A percentile compares a stretch with the other conserved stretches of the same genome.
Evolutionary conservation across 1,140 invertebrate species (phyloP).

Genomic region (Conus betulinus): DNA sequence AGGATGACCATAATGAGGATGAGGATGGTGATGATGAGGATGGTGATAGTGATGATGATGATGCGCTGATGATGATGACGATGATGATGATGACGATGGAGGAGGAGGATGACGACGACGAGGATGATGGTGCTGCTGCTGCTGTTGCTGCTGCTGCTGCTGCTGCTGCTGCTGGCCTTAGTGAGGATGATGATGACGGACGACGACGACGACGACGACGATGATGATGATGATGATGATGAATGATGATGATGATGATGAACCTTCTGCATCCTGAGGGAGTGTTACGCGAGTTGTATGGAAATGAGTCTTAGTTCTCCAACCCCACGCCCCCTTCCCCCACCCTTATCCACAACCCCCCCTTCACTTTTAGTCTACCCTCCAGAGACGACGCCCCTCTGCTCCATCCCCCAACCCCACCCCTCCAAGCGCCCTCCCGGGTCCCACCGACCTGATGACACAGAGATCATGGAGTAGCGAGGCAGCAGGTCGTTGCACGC

Average conservation of each 20-base stretch:
- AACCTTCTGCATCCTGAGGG: too few relatives aligned
- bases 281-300: too few relatives aligned
- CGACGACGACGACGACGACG: slow-evolving; percentile 10
- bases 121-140: too few relatives aligned
- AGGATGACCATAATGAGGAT: too few relatives aligned
- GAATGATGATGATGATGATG: not conserved
- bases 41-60: slow-evolving; percentile 16
- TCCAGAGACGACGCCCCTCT: too few relatives aligned
- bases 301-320: too few relatives aligned
- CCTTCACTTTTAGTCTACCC: too few relatives aligned
- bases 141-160: not conserved
- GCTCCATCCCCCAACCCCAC: too few relatives aligned
- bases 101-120: not conserved
- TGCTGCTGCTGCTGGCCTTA: not conserved
- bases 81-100: not conserved
- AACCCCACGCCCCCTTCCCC: too few relatives aligned
- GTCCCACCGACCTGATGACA: slow-evolving; percentile 17
- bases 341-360: too few relatives aligned
- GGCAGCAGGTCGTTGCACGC: slow-evolving; percentile 34
- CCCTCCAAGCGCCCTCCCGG: too few relatives aligned
- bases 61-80: slow-evolving; percentile 21
- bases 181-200: too few relatives aligned
- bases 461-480: slow-evolving; percentile 30
- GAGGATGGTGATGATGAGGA: not conserved
- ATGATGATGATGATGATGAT: slow-evolving; percentile 13